Evolutionary conservation across 1,140 invertebrate genomes (phyloP).

Genomic region (Sinonovacula constricta): DNA sequence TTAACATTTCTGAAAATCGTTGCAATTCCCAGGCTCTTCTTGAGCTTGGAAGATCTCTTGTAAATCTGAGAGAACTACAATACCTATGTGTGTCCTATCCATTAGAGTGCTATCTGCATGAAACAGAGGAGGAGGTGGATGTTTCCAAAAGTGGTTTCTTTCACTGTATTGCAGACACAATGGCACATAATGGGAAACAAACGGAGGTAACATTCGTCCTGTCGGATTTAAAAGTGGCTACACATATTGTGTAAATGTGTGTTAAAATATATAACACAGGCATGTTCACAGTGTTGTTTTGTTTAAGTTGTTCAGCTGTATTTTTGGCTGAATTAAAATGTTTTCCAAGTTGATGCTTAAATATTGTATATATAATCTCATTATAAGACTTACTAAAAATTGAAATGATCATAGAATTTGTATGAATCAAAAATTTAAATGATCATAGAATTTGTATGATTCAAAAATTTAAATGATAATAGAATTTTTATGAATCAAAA

Average conservation of each 20-base stretch:
- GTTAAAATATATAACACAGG: conserved; percentile 8
- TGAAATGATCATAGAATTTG: no score
- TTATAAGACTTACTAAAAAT: no score
- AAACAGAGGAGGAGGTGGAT: conserved; percentile 23
- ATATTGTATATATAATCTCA: no score
- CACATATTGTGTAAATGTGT: conserved; percentile 4
- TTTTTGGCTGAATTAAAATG: no score
- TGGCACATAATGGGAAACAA: conserved; percentile 2
- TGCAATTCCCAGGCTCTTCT: conserved; percentile 9
- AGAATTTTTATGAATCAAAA: no score
- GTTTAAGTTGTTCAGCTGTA: background rate
- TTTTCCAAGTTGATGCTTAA: no score
- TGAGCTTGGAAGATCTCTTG: conserved; percentile 2
- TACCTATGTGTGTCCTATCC: conserved; percentile 53
- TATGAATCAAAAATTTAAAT: no score
- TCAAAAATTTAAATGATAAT: no score
- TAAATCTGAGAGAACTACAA: conserved; percentile 22
- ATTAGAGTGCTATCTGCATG: conserved; percentile 43
- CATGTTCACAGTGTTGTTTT: conserved; percentile 7
- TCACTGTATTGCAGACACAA: no score
- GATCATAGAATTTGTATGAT: no score
- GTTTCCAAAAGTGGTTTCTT: conserved; percentile 22
- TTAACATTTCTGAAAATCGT: conserved; percentile 55
- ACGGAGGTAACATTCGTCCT: conserved; percentile 8
- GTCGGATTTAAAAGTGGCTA: conserved; percentile 3